A percentile compares a stretch with the other conserved stretches of the same genome.
Evolutionary conservation across 2,888 invertebrate genomes (phyloP).

Genomic region (Sthenelais limicola): DNA sequence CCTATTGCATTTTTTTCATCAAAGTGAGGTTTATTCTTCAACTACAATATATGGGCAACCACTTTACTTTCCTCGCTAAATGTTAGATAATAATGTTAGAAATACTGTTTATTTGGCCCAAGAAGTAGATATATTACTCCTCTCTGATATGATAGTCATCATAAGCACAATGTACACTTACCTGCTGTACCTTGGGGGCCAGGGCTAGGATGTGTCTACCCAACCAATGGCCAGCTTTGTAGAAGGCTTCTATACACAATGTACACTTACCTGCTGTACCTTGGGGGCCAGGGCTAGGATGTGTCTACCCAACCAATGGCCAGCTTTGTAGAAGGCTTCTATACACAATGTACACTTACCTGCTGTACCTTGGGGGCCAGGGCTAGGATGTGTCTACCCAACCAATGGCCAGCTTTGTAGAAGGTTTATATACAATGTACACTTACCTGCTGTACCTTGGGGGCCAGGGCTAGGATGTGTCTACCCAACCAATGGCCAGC

Average conservation of each 20-base stretch:
- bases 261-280: neutral
- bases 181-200: conserved; percentile 61
- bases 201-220: conserved; percentile 80
- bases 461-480: neutral
- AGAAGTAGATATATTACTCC: no score
- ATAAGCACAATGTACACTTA: conserved; percentile 44
- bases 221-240: no score
- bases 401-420: no score
- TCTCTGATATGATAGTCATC: no score
- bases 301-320: conserved; percentile 9
- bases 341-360: neutral
- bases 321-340: no score
- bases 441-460: neutral
- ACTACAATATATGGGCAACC: no score
- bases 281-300: neutral
- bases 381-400: neutral
- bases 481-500: neutral
- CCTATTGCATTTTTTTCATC: no score
- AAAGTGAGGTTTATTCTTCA: no score
- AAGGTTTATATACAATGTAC: no score
- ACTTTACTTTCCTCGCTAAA: no score
- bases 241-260: conserved; percentile 50
- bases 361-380: neutral
- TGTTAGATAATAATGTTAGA: no score
- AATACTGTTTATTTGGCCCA: no score